Evolutionary conservation across 2,113 vertebrate species (phyloP).

Genomic region (Tetraodon nigroviridis): DNA sequence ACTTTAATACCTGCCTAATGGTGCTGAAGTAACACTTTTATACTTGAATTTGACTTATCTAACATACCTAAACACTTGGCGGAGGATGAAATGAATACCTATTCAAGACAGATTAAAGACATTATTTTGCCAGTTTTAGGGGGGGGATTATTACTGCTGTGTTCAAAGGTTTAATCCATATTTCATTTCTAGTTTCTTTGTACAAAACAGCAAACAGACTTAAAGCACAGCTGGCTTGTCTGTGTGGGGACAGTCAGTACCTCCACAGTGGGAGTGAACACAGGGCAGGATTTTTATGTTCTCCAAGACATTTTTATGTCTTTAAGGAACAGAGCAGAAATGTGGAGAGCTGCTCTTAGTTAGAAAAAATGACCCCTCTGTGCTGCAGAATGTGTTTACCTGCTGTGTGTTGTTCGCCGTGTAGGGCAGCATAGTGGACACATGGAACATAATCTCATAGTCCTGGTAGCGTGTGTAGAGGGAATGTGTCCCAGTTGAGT

Average conservation of each 20-base stretch:
- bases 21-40: too few relatives aligned
- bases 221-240: conserved; percentile 15
- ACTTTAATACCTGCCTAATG: too few relatives aligned
- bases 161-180: conserved; percentile 28
- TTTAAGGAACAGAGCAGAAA: not conserved
- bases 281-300: conserved; percentile 52
- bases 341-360: not conserved
- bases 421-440: conserved; percentile 88
- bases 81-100: not conserved
- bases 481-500: conserved; percentile 82
- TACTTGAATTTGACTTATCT: too few relatives aligned
- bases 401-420: conserved; percentile 83
- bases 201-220: conserved; percentile 11
- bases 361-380: not conserved
- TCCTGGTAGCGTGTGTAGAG: conserved; percentile 91
- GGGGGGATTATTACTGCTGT: not conserved
- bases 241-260: conserved; percentile 13
- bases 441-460: conserved; percentile 93
- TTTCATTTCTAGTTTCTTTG: conserved; percentile 13
- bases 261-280: conserved; percentile 40
- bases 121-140: not conserved
- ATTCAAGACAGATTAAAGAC: not conserved
- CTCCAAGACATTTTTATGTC: conserved; percentile 27
- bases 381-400: conserved; percentile 52
- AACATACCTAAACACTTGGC: too few relatives aligned